Percentiles rank a stretch among this genome's conserved stretches.
Conservation (phyloP, 2,113 vertebrate species). For the Plecturocebus donacophilus region DNA sequence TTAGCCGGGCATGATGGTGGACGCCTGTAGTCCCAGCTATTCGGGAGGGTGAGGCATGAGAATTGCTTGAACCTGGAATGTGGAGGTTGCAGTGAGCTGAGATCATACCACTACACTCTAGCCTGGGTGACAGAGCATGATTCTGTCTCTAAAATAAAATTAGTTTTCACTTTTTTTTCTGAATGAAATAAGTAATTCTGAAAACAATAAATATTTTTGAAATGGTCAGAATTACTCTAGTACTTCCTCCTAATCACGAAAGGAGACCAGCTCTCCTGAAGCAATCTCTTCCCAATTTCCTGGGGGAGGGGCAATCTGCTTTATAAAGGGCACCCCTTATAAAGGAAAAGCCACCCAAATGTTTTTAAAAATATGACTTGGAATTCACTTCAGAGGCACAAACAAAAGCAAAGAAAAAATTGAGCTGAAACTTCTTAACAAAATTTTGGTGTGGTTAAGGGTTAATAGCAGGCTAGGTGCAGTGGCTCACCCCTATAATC, state of each 20-base stretch:
- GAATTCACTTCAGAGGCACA: not conserved
- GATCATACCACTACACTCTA: too few species aligned
- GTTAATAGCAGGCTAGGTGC: not conserved
- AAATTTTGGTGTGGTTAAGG: not conserved
- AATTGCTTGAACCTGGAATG: too few species aligned
- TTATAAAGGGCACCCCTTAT: not conserved
- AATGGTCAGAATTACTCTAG: not conserved
- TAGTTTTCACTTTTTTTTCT: not conserved
- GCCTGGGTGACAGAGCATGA: too few species aligned
- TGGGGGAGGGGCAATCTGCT: not conserved
- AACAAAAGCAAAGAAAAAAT: not conserved
- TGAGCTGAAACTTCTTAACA: slow-evolving; percentile 8
- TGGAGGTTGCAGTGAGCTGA: too few species aligned
- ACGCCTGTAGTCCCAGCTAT: too few species aligned
- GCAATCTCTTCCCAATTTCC: not conserved
- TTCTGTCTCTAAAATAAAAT: not conserved
- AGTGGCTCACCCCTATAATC: too few species aligned
- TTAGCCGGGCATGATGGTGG: too few species aligned
- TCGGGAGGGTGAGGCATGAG: too few species aligned
- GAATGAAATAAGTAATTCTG: not conserved
- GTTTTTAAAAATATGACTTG: slow-evolving; percentile 21
- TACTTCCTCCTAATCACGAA: not conserved
- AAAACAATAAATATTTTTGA: not conserved
- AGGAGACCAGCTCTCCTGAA: not conserved
- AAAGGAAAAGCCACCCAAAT: not conserved